Percentiles rank a stretch among this genome's conserved stretches.
phyloP scores from a whole-genome alignment of 2,797 vertebrate species.

The Alosa sapidissima region DNA sequence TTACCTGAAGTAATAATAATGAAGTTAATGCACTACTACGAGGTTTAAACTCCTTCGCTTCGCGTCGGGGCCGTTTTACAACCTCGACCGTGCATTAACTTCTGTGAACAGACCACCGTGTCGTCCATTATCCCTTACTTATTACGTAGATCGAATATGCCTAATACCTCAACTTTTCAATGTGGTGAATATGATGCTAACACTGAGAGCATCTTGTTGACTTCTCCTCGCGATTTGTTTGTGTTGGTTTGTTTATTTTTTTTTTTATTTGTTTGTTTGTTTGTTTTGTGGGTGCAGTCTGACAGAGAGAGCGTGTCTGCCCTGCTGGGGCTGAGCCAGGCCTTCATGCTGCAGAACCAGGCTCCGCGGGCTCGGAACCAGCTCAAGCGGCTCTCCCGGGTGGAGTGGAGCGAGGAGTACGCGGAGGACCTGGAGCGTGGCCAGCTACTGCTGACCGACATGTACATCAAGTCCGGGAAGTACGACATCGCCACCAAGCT shows the following conservation, averaged over 20 bases:
- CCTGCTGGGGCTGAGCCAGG: slow-evolving; percentile 65
- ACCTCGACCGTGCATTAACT: too few species aligned
- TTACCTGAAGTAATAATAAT: too few species aligned
- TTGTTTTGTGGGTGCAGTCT: slow-evolving; percentile 45
- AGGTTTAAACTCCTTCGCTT: too few species aligned
- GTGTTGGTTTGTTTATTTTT: neutral
- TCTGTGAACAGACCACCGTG: too few species aligned
- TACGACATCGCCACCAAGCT: slow-evolving; percentile 68
- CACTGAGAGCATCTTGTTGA: neutral
- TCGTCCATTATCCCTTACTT: too few species aligned
- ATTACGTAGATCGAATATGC: too few species aligned
- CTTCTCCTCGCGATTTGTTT: neutral
- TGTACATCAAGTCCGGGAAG: slow-evolving; percentile 73
- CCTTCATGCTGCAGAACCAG: slow-evolving; percentile 65
- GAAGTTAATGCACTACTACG: too few species aligned
- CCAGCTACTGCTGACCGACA: slow-evolving; percentile 73
- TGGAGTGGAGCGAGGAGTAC: slow-evolving; percentile 54
- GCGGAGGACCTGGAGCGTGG: slow-evolving; percentile 64
- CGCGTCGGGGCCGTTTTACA: too few species aligned
- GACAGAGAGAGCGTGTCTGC: slow-evolving; percentile 48
- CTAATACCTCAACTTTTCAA: too few species aligned
- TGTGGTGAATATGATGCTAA: too few species aligned
- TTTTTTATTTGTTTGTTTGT: neutral
- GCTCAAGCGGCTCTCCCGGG: slow-evolving; percentile 66
- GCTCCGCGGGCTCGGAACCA: slow-evolving; percentile 68